Conservation (phyloP, 2,888 invertebrate genomes). For the Coenonympha arcania region DNA sequence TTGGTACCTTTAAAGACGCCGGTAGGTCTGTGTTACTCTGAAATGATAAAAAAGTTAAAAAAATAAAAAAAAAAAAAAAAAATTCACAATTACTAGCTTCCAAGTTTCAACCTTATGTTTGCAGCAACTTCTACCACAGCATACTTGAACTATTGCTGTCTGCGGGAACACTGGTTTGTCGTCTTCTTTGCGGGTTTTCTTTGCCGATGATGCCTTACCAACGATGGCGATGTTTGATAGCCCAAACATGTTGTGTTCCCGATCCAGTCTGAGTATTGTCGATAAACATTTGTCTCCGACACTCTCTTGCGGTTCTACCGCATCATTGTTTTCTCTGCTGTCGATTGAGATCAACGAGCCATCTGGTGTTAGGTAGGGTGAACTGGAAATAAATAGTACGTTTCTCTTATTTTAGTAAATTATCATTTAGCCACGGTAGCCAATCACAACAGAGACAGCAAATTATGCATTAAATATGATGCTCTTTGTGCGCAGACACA, state of each 20-base stretch:
- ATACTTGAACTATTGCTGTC: constrained; percentile 61
- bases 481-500: too few species aligned
- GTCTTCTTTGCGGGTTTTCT: constrained; percentile 45
- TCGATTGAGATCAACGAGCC: constrained; percentile 41
- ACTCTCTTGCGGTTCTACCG: constrained; percentile 30
- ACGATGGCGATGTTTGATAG: constrained; percentile 57
- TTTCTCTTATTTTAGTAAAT: too few species aligned
- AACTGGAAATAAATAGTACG: constrained; percentile 45
- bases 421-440: too few species aligned
- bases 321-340: constrained; percentile 42
- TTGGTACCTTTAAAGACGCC: constrained; percentile 48
- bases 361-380: constrained; percentile 43
- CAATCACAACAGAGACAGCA: not conserved
- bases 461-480: too few species aligned
- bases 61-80: not conserved
- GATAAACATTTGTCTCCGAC: constrained; percentile 52
- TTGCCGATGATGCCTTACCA: constrained; percentile 40
- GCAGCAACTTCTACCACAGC: constrained; percentile 48
- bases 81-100: not conserved
- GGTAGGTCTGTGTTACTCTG: constrained; percentile 62
- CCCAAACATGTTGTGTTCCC: constrained; percentile 65
- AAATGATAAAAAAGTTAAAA: too few species aligned
- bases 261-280: constrained; percentile 59
- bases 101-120: constrained; percentile 39
- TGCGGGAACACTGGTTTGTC: constrained; percentile 57